Conservation (phyloP, 2,113 vertebrate species). For the Pantherophis guttatus region DNA sequence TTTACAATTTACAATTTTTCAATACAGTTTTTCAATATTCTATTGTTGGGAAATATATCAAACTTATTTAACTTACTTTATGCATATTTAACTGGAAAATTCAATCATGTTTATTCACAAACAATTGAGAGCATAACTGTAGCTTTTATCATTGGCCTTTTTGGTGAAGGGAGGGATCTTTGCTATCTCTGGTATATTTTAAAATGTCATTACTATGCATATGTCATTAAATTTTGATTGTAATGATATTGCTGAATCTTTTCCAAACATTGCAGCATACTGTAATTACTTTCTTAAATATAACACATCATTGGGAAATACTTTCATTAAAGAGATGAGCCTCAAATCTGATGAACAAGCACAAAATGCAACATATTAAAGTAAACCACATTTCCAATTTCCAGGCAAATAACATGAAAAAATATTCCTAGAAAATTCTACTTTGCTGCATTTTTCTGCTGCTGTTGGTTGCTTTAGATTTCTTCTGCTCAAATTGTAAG, state of each 20-base stretch:
- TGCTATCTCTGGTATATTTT: not conserved
- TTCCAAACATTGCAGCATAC: not conserved
- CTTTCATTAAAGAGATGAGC: not conserved
- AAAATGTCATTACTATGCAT: not conserved
- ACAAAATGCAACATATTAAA: not conserved
- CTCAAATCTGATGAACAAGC: not conserved
- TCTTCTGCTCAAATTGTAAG: constrained; percentile 45
- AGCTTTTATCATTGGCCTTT: not conserved
- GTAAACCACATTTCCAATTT: not conserved
- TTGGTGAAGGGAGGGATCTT: not conserved
- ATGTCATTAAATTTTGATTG: constrained; percentile 19
- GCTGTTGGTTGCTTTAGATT: constrained; percentile 51
- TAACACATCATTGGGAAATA: not conserved
- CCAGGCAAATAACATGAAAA: constrained; percentile 35
- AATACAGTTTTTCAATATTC: not conserved
- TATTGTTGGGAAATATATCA: not conserved
- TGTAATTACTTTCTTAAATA: not conserved
- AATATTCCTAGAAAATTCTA: constrained; percentile 46
- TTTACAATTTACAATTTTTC: not conserved
- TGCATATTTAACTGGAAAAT: not conserved
- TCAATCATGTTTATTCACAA: not conserved
- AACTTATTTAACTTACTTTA: not conserved
- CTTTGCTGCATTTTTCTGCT: constrained; percentile 48
- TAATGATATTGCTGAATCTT: not conserved
- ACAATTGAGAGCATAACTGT: not conserved